Evolutionary conservation across 2,113 vertebrate genomes (phyloP).

Genomic region (Corythoichthys haematopterus): DNA sequence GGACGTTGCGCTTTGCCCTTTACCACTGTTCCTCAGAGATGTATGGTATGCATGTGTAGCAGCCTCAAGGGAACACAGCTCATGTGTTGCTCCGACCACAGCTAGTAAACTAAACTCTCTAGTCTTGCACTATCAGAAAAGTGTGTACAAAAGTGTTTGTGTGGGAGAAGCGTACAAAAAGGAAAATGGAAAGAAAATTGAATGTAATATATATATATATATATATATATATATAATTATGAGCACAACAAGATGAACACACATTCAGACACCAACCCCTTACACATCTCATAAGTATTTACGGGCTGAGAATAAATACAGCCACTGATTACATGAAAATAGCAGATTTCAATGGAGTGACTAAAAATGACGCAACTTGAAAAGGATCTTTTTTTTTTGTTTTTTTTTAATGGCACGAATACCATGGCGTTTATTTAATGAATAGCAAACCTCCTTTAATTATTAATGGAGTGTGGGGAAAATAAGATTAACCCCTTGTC

Average conservation of each 20-base stretch:
- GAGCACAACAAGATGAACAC: constrained; percentile 29
- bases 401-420: background rate
- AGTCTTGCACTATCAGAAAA: too few species aligned
- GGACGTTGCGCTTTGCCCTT: too few species aligned
- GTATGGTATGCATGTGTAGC: background rate
- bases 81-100: constrained; percentile 42
- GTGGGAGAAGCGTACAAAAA: too few species aligned
- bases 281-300: constrained; percentile 3
- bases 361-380: too few species aligned
- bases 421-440: background rate
- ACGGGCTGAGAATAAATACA: background rate
- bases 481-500: background rate
- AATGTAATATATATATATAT: too few species aligned
- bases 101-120: constrained; percentile 25
- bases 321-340: background rate
- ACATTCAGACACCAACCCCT: constrained; percentile 2
- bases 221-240: constrained; percentile 33
- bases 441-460: background rate
- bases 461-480: background rate
- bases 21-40: constrained; percentile 11
- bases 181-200: too few species aligned
- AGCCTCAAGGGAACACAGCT: constrained; percentile 40
- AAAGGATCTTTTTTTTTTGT: too few species aligned
- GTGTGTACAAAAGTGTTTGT: too few species aligned
- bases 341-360: background rate